Percentiles rank a stretch among this genome's conserved stretches.
These are phyloP conservation scores for Micropoecilia bifurca DNA, from an alignment of 2,797 vertebrate genomes.

Conservation along the genomic window DNA sequence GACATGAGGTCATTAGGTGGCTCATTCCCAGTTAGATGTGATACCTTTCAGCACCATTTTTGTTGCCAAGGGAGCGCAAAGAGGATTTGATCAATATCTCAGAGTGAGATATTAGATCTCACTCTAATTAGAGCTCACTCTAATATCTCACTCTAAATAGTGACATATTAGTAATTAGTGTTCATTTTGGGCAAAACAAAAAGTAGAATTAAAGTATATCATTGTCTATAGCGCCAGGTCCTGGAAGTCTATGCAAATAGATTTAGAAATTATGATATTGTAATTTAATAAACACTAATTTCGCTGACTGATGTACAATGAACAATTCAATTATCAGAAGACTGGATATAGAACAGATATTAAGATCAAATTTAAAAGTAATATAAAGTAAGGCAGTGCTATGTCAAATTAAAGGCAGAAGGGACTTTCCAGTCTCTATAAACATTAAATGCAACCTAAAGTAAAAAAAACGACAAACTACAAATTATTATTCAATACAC, in stretches of 20 bases:
- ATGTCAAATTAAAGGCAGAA: not conserved
- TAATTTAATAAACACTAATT: not conserved
- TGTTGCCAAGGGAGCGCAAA: not conserved
- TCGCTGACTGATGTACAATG: not conserved
- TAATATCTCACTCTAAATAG: too few relatives aligned
- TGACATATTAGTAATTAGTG: not conserved
- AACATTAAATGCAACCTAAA: not conserved
- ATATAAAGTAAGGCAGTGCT: not conserved
- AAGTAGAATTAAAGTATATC: not conserved
- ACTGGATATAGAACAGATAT: not conserved
- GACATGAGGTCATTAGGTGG: not conserved
- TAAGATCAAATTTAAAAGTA: too few relatives aligned
- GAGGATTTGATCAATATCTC: not conserved
- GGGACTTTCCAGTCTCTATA: not conserved
- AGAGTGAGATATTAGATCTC: not conserved
- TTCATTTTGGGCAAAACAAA: not conserved
- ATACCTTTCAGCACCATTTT: not conserved
- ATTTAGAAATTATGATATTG: not conserved
- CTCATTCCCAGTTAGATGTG: too few relatives aligned
- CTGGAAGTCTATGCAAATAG: not conserved
- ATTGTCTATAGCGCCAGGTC: not conserved
- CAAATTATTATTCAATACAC: not conserved
- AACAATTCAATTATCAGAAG: not conserved
- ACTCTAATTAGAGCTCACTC: too few relatives aligned
- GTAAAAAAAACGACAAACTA: not conserved